Evolutionary conservation across 2,888 invertebrate species (phyloP), one percentile per base, ranked within the genome.

Genomic region (Drosophila barbarae): DNA sequence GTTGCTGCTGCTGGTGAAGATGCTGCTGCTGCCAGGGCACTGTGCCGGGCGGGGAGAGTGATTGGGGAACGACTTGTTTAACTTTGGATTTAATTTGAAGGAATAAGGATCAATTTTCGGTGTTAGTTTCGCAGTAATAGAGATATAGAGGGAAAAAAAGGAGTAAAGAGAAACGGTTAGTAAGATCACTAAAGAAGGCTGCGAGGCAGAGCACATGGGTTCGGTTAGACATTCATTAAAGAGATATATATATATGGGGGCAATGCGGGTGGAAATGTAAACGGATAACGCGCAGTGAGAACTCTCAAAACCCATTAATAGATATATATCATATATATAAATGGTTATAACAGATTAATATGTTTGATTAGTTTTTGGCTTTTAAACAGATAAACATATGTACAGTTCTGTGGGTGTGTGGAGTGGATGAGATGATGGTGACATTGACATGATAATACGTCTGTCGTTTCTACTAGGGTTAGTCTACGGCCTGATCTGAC

Each of bases 1-100:
- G 78, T 58, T 81, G 78, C 44, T 80, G 79, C 28, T 70, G 89
- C 85, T 91, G 90, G 85, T 92, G 92, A 30, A 76, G 76, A 49
- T 85, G 86, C 63, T 89, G 89, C 87, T 91, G 90, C 87, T 92
- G 92, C 90, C 93, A 92, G 81, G 93, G 92, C 80, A 92, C 91
- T 87, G 92, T 91, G 87, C 92, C 92, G 87, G 92, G 92, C 82
- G 92, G 92, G 85, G 92, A 92, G 87, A 92, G 89, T 84, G 92
- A 91, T 90, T 92, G 91, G 83, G 92, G 92, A 87, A 91, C 91
- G 87, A 93, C 92, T 90, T 92, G 92, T 90, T 93, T 93, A 86
- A 92, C 93, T 93, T 76, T 69, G 26, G 44, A 39, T 46, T 46
- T 32, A 34, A 23, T 51, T 64, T 18, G 12, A 55, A 51, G 54